Base-by-base conservation (phyloP, 2,113 vertebrate species). In the Vanacampus margaritifer region DNA sequence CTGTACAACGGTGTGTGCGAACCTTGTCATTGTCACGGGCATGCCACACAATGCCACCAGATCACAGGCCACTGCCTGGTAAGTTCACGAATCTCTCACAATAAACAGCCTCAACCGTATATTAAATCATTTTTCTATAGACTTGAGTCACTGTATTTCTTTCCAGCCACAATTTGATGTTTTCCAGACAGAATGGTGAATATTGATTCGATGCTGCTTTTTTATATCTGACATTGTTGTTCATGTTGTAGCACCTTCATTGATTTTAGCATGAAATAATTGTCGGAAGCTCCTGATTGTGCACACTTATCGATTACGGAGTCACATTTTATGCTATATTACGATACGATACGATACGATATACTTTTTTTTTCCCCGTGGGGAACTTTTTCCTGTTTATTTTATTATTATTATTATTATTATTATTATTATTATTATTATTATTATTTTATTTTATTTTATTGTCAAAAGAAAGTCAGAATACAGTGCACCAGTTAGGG, bases 11-110 rank as follows among this genome's bases (percentile, higher is more conserved):
- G 89, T 6, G 67, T 85, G 57, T 90, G 89, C 76, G 82, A 85
- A 72, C 71, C 51, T 35, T 90, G 89, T 66, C 66, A 6, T 32
- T 90, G 89, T 74, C 76, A 89, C 13, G 79, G 80, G 65, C 89
- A 89, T n/a, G 2, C 75, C 0, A 21, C 64, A 13, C 53, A 70
- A 5, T 89, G 87, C 60, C 56, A 90, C 19, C 68, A 85, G 28
- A 62, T 84, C 50, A 90, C 87, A 16, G 87, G 84, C n/a, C 76
- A 84, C 66, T 90, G 89, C 59, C 64, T 84, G 86, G 89, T 90
- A 75, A 72, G 85, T 5, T 24, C 9, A 51, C 23, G n/a, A 23
- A 54, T 54, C 11, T 26, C 1, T 11, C 6, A 51, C n/a, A 51
- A 51, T 14, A 13, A 41, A 41, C 37, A 39, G 37, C 39, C 39